Percentiles rank a stretch among this genome's conserved stretches.
Evolutionary conservation across 1,140 invertebrate species (phyloP).

Genomic region (Drosophila sechellia): DNA sequence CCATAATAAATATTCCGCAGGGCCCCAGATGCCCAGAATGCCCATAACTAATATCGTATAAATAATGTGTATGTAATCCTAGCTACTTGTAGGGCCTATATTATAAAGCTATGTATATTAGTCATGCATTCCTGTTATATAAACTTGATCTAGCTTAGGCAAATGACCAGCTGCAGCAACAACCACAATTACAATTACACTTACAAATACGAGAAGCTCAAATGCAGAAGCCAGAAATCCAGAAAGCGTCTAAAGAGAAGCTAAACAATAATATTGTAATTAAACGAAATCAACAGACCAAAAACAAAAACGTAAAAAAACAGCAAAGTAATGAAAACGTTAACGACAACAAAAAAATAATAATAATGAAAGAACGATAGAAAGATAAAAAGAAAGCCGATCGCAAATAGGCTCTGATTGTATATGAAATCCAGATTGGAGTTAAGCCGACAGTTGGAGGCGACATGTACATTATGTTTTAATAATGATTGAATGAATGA

Average conservation of each 20-base stretch:
- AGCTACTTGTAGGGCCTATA: conserved; percentile 70
- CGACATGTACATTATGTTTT: conserved; percentile 79
- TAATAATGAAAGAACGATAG: conserved; percentile 44
- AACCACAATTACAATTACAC: conserved; percentile 31
- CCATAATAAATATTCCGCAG: conserved; percentile 18
- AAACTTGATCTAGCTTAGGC: conserved; percentile 62
- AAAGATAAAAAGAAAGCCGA: conserved; percentile 9
- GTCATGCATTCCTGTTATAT: conserved; percentile 81
- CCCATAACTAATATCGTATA: conserved; percentile 42
- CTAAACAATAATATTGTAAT: conserved; percentile 63
- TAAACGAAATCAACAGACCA: conserved; percentile 47
- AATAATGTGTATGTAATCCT: conserved; percentile 44
- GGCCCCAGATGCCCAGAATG: conserved; percentile 33
- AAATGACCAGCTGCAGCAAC: conserved; percentile 46
- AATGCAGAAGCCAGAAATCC: conserved; percentile 40
- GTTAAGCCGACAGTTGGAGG: conserved; percentile 45
- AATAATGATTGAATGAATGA: conserved; percentile 79
- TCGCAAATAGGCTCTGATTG: conserved; percentile 43
- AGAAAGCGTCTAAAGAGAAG: conserved; percentile 65
- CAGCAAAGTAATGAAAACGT: conserved; percentile 39
- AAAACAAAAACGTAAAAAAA: conserved; percentile 51
- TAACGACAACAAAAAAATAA: conserved; percentile 29
- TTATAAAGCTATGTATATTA: conserved; percentile 61
- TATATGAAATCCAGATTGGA: conserved; percentile 30
- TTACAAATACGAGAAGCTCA: conserved; percentile 60